Evolutionary conservation across 2,113 vertebrate genomes (phyloP).

Genomic region (Chiloscyllium plagiosum): DNA sequence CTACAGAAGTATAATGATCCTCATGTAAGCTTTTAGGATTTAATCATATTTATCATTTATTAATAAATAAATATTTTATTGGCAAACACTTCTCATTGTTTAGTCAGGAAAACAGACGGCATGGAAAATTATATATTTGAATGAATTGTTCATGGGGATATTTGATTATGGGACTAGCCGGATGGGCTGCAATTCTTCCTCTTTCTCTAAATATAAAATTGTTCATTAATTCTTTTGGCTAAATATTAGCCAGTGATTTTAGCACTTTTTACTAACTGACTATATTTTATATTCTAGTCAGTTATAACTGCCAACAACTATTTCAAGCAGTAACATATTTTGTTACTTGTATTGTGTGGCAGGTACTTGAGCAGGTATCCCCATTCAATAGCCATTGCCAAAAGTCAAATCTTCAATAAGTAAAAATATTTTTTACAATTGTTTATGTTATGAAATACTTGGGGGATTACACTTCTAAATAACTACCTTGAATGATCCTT

Average conservation of each 20-base stretch:
- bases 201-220: neutral
- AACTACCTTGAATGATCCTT: neutral
- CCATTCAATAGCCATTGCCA: neutral
- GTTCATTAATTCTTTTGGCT: neutral
- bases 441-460: neutral
- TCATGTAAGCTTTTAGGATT: neutral
- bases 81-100: neutral
- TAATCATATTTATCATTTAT: neutral
- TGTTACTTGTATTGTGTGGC: neutral
- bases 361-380: slow-evolving; percentile 23
- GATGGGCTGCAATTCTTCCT: neutral
- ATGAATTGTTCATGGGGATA: neutral
- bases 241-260: neutral
- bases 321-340: neutral
- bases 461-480: neutral
- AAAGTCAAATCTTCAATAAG: neutral
- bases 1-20: neutral
- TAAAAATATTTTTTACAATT: neutral
- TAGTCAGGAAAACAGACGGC: neutral
- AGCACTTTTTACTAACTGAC: neutral
- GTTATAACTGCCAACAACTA: neutral
- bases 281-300: neutral
- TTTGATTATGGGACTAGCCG: neutral
- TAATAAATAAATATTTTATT: neutral
- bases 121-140: neutral